Evolutionary conservation across 2,797 vertebrate species (phyloP), one percentile per base, ranked within the genome.

Genomic region (Chaetophractus vellerosus): DNA sequence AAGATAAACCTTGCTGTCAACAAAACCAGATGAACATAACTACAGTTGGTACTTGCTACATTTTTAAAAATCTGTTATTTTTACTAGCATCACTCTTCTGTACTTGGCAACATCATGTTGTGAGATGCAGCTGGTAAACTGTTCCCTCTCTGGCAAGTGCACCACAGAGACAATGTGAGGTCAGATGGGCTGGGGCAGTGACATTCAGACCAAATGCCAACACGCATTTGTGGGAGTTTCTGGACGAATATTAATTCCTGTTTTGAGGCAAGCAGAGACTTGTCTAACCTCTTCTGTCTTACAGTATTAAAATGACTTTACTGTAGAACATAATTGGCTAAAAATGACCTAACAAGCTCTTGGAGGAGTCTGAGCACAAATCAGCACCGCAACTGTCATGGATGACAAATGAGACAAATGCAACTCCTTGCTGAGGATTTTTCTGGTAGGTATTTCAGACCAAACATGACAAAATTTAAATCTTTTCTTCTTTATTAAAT

Each of bases 61-160:
- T 93, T 95, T 92, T 78, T 0, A 69, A 83, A 92, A 95, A 81
- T 84, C 86, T 96, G 66, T 87, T 92, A 88, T 94, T 96, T 96
- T 85, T 61, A 61, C 38, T 78, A 14, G 23, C 79, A 12, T 83
- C 33, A 45, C 69, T 83, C 63, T 93, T 86, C 86, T 4, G 5
- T 63, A n/a, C 66, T 91, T 93, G 89, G 94, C 90, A 93, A 38
- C 18, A 52, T 76, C 93, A 90, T 1, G 2, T 72, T n/a, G 81
- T n/a, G 90, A 93, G 84, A 45, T 19, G 64, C 79, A 92, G 90
- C 94, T 96, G 95, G 88, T 88, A 66, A 86, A 76, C 41, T 5
- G 3, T 72, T 90, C 10, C 0, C 0, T 95, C 45, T 41, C 90
- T 93, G 86, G 55, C 87, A 90, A 61, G 28, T 38, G 28, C 9